phyloP scores from a whole-genome alignment of 2,888 invertebrate species.

The Dermolepida albohirtum region DNA sequence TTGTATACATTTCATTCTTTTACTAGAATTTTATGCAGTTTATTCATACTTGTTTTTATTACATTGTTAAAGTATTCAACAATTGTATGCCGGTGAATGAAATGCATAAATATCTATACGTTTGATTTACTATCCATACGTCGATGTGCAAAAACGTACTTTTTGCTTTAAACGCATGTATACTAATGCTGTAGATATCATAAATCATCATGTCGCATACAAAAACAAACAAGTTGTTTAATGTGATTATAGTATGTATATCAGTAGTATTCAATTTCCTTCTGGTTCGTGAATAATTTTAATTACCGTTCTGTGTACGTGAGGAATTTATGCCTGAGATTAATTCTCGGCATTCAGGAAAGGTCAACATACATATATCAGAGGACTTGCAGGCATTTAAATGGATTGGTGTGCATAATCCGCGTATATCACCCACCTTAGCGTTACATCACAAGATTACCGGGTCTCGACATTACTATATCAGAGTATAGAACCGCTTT shows the following conservation, averaged over 20 bases:
- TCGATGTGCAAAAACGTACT: slow-evolving; percentile 8
- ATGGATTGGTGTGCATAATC: slow-evolving; percentile 24
- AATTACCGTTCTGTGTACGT: slow-evolving; percentile 16
- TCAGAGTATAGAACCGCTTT: too few species aligned
- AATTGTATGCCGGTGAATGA: too few species aligned
- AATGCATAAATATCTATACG: too few species aligned
- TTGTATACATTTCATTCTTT: too few species aligned
- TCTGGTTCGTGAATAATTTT: slow-evolving; percentile 14
- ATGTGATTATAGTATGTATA: neutral
- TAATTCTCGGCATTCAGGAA: slow-evolving; percentile 21
- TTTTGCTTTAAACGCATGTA: too few species aligned
- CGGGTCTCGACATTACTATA: too few species aligned
- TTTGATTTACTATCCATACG: too few species aligned
- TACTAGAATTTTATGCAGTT: too few species aligned
- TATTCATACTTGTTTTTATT: too few species aligned
- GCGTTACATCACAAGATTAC: slow-evolving; percentile 33
- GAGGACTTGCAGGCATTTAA: slow-evolving; percentile 28
- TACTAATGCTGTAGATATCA: too few species aligned
- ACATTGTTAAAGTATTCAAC: too few species aligned
- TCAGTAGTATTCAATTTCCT: slow-evolving; percentile 1
- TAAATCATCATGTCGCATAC: too few species aligned
- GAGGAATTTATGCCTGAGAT: slow-evolving; percentile 30
- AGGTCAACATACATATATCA: slow-evolving; percentile 31
- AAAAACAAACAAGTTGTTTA: neutral
- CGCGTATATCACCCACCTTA: slow-evolving; percentile 32